Percentiles rank a stretch among this genome's conserved stretches.
Evolutionary conservation across 1,140 invertebrate species (phyloP).

Genomic region (Teleopsis dalmanni): DNA sequence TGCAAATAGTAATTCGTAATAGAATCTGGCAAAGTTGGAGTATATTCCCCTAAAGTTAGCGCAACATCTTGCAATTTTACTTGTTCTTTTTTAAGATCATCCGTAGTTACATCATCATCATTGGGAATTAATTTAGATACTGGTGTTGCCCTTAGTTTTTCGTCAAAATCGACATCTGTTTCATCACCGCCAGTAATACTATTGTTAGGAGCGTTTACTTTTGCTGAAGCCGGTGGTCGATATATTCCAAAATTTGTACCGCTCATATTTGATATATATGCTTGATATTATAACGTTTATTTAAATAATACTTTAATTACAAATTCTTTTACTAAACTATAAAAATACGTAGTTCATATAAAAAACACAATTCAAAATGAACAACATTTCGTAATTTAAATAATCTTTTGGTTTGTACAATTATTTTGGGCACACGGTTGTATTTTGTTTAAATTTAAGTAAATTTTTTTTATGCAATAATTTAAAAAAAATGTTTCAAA

Average conservation of each 20-base stretch:
- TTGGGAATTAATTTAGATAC: too few species aligned
- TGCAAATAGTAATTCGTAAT: slow-evolving; percentile 84
- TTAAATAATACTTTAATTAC: background rate
- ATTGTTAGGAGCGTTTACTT: background rate
- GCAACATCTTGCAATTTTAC: slow-evolving; percentile 50
- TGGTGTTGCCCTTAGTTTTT: too few species aligned
- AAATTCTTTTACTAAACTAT: background rate
- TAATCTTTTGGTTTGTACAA: background rate
- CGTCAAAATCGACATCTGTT: too few species aligned
- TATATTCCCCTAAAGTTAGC: slow-evolving; percentile 84
- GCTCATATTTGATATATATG: slow-evolving; percentile 25
- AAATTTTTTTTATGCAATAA: background rate
- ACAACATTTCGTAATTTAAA: too few species aligned
- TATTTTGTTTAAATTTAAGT: background rate
- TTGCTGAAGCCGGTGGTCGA: slow-evolving; percentile 7
- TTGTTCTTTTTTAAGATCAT: slow-evolving; percentile 43
- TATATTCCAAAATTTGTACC: slow-evolving; percentile 37
- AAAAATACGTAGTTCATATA: background rate
- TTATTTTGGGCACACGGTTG: background rate
- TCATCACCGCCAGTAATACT: background rate
- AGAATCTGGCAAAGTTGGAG: slow-evolving; percentile 65
- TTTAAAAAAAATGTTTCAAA: background rate
- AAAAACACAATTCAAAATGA: too few species aligned
- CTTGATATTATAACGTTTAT: background rate
- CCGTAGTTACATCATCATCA: too few species aligned